Evolutionary conservation across 2,797 vertebrate genomes (phyloP), one percentile per base, ranked within the genome.

Genomic region (Sebastes hopkinsi): DNA sequence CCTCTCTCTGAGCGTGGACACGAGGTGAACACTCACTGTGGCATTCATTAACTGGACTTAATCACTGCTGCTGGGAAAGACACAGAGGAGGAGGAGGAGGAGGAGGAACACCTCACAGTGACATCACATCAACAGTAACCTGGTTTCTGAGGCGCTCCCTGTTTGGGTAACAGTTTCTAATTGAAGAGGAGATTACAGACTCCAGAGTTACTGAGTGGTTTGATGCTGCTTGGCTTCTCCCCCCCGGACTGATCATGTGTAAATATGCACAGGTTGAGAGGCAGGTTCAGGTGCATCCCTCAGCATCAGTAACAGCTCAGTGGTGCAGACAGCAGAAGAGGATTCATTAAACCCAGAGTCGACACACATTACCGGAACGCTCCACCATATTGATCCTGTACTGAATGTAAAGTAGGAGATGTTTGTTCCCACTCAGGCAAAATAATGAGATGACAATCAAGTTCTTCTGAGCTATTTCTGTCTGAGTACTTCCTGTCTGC

Each of bases 221-320:
- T 46, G 62, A 71, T 77, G 69, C 73, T 10, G 83, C 83, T 62
- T 22, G 84, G 74, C 32, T 86, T 79, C 67, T 79, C 42, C 62
- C 54, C 75, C 79, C 10, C 46, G 52, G 34, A 59, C 72, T 62
- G 79, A 52, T 84, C 70, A 79, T 77, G 46, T 82, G 89, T 77
- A 42, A 78, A 84, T 36, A 46, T 42, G 59, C 46, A 55, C 68
- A 46, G 1, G 59, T 72, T 8, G 64, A 70, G 36, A 60, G 38
- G 38, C 13, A 16, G 38, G 9, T 23, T 0, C 66, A 75, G 84
- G 79, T 77, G 62, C 1, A 23, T 56, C 58, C 20, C 22, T 74
- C 32, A 3, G 60, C 75, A 32, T 70, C 62, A 64, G 74, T 22
- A 60, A 8, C 82, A 34, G 77, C 84, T 83, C 83, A 32, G 5